Evolutionary conservation across 1,140 invertebrate species (phyloP).

Genomic region (Drosophila hydei): DNA sequence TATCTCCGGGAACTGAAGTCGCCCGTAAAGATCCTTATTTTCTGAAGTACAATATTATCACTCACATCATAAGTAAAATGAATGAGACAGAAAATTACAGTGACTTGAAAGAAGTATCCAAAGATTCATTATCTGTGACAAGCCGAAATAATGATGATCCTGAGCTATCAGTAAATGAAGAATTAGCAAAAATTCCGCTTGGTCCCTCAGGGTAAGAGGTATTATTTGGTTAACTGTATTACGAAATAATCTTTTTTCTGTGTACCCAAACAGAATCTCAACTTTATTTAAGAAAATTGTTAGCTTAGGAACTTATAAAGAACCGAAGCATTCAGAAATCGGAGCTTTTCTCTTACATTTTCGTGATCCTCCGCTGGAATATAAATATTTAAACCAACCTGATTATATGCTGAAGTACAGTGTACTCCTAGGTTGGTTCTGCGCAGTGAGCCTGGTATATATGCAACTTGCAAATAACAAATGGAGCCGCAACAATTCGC

Average conservation of each 20-base stretch:
- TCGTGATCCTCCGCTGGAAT: constrained; percentile 58
- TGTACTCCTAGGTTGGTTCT: constrained; percentile 47
- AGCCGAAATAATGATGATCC: not conserved
- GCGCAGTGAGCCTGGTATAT: constrained; percentile 32
- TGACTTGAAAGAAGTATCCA: no score
- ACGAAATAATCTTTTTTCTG: not conserved
- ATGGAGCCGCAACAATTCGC: rapidly evolving
- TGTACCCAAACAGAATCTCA: not conserved
- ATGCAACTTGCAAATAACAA: constrained; percentile 1
- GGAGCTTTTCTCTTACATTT: constrained; percentile 54
- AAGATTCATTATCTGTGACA: not conserved
- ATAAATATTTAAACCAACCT: constrained; percentile 59
- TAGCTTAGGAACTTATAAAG: not conserved
- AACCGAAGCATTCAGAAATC: constrained; percentile 14
- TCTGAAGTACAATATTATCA: constrained; percentile 88
- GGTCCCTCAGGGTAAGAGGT: constrained; percentile 57
- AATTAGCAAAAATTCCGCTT: constrained; percentile 77
- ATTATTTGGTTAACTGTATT: no score
- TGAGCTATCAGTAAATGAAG: constrained; percentile 28
- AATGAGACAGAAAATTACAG: not conserved
- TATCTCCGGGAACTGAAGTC: constrained; percentile 86
- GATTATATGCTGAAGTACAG: constrained; percentile 77
- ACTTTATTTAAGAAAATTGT: not conserved
- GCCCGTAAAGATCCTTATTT: constrained; percentile 87
- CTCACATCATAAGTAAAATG: constrained; percentile 87